Base-by-base conservation (phyloP, 2,888 invertebrate genomes). In the Papilio protenor region DNA sequence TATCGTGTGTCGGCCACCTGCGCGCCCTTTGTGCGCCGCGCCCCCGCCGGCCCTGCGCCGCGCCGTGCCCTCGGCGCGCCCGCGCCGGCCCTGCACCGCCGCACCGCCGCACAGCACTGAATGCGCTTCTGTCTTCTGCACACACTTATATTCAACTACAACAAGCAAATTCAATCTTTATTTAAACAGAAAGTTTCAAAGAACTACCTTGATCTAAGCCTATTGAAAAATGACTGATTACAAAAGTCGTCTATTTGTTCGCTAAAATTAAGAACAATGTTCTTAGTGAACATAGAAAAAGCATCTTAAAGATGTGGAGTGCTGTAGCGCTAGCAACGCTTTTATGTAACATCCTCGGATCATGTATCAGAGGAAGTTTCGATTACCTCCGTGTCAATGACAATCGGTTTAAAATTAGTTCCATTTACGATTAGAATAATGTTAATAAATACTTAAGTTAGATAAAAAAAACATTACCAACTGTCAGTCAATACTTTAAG, bases 1-100 rank as follows among this genome's bases (percentile, higher is more conserved):
- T 93, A 93, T 94, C 94, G 92, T 91, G 90, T 94, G 84, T 93
- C 94, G 92, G 93, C 94, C 94, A 94, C 94, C 94, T 94, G 94
- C 91, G 88, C 87, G 87, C 84, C 85, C 85, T 86, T 84, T 78
- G 72, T 78, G 70, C 77, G 57, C n/a, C 59, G n/a, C 73, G 55
- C 80, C 83, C 78, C 80, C 81, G 78, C 79, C 75, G 76, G 80
- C 79, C 75, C 73, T 78, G 71, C 79, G 71, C 40, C 81, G 80
- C 82, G n/a, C 55, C 91, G 88, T 87, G 87, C 84, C 85, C 85
- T 86, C 77, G 69, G 14, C 57, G 45, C 73, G 55, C 80, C 83
- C 78, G 79, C 81, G 78, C 78, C 75, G 77, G 80, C 80, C 72
- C 73, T 79, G 66, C 79, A 72, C 81, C 81, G 84, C 84, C 40